Percentiles rank a stretch among this genome's conserved stretches.
Evolutionary conservation across 2,797 vertebrate genomes (phyloP).

Genomic region (Esox masquinongy): DNA sequence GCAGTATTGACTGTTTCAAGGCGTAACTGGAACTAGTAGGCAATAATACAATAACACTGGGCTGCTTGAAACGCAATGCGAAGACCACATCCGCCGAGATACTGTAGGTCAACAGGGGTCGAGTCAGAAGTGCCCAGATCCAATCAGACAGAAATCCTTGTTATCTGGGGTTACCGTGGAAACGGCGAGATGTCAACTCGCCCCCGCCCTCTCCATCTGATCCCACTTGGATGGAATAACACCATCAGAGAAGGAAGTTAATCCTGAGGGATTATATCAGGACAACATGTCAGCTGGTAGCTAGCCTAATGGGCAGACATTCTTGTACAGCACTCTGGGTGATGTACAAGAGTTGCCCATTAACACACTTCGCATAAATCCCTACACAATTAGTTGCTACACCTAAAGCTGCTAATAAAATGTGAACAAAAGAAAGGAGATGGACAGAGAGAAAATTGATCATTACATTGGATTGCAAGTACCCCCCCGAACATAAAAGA

Average conservation of each 20-base stretch:
- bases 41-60: background rate
- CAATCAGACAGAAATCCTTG: constrained; percentile 16
- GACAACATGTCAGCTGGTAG: constrained; percentile 20
- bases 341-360: background rate
- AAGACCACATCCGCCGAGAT: background rate
- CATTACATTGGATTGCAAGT: background rate
- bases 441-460: background rate
- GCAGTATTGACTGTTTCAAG: background rate
- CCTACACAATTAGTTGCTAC: too few species aligned
- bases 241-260: constrained; percentile 40
- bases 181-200: constrained; percentile 44
- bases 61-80: background rate
- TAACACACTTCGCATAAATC: background rate
- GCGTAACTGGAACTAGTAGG: constrained; percentile 2
- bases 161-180: constrained; percentile 42
- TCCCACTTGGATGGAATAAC: constrained; percentile 56
- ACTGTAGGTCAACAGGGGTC: background rate
- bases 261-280: constrained; percentile 46
- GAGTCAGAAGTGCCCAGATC: background rate
- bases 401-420: background rate
- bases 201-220: constrained; percentile 39
- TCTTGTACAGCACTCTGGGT: background rate
- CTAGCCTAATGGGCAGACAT: background rate
- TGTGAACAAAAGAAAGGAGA: background rate
- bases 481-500: too few species aligned